These are phyloP conservation scores for Biston betularia DNA, from an alignment of 2,888 invertebrate genomes.

Conservation along the genomic window DNA sequence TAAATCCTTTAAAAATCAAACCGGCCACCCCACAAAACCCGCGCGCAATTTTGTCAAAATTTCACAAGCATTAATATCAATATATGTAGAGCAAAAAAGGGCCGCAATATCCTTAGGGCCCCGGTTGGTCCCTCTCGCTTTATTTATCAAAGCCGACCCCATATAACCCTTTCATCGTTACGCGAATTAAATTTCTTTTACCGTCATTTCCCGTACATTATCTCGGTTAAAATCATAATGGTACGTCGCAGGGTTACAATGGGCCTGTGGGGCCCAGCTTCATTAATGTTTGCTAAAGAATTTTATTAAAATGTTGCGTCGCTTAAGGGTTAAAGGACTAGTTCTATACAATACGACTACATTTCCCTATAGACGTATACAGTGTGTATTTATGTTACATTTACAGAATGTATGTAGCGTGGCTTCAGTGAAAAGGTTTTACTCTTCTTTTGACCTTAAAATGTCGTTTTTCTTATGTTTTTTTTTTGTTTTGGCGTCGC, in stretches of 20 bases:
- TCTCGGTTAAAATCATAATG: constrained; percentile 85
- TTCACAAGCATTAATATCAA: constrained; percentile 84
- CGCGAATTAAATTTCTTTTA: constrained; percentile 86
- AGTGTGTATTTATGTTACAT: too few species aligned
- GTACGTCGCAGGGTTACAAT: constrained; percentile 71
- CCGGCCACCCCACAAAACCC: constrained; percentile 46
- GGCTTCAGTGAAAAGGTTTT: too few species aligned
- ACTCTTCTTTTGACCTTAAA: too few species aligned
- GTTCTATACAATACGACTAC: neutral
- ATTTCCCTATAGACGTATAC: too few species aligned
- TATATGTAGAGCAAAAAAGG: constrained; percentile 84
- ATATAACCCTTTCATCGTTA: constrained; percentile 84
- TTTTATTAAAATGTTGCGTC: constrained; percentile 85
- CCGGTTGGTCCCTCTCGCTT: constrained; percentile 66
- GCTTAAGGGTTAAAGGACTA: constrained; percentile 68
- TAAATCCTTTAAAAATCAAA: constrained; percentile 51
- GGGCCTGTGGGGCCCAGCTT: constrained; percentile 72
- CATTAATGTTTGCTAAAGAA: constrained; percentile 83
- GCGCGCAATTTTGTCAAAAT: constrained; percentile 82
- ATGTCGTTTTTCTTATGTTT: too few species aligned
- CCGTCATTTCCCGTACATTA: constrained; percentile 86
- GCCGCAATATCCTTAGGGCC: constrained; percentile 77
- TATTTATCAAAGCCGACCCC: constrained; percentile 82
- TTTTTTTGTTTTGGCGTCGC: too few species aligned
- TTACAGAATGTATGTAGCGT: too few species aligned